These are phyloP conservation scores for Acanthacorydalis orientalis DNA, from an alignment of 2,888 invertebrate genomes.

Conservation along the genomic window DNA sequence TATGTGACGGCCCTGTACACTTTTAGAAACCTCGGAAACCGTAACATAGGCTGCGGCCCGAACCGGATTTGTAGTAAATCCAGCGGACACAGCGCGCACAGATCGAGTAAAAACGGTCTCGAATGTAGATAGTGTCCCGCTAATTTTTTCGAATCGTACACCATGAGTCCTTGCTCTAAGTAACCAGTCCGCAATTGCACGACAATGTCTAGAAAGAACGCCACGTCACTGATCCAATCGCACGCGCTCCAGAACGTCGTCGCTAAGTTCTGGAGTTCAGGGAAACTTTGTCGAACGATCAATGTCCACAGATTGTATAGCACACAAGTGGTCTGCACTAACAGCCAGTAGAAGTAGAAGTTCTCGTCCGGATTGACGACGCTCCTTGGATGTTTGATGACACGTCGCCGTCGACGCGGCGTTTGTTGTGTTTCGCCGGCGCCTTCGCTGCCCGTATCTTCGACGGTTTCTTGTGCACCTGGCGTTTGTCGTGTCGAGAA, in stretches of 20 bases:
- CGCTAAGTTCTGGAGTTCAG: slow-evolving; percentile 63
- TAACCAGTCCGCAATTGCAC: slow-evolving; percentile 91
- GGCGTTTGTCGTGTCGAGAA: slow-evolving; percentile 87
- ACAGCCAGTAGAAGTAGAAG: slow-evolving; percentile 91
- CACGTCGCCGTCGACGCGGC: slow-evolving; percentile 44
- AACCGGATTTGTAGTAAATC: slow-evolving; percentile 74
- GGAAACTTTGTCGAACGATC: slow-evolving; percentile 87
- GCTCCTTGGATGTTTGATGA: slow-evolving; percentile 54
- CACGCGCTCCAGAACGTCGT: slow-evolving; percentile 63
- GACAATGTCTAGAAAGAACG: slow-evolving; percentile 74
- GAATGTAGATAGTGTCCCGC: slow-evolving; percentile 79
- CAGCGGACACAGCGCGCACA: slow-evolving; percentile 65
- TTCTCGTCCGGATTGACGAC: slow-evolving; percentile 93
- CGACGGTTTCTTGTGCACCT: slow-evolving; percentile 67
- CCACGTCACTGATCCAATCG: slow-evolving; percentile 72
- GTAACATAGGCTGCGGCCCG: slow-evolving; percentile 66
- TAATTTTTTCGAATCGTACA: slow-evolving; percentile 79
- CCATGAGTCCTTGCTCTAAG: slow-evolving; percentile 86
- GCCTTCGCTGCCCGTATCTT: slow-evolving; percentile 38
- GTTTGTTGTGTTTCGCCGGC: slow-evolving; percentile 28
- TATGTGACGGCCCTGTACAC: slow-evolving; percentile 82
- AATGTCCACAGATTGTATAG: slow-evolving; percentile 92
- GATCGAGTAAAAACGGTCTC: slow-evolving; percentile 68
- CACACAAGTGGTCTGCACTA: slow-evolving; percentile 74
- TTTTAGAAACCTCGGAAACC: slow-evolving; percentile 79